Percentiles rank a stretch among this genome's conserved stretches.
These are phyloP conservation scores for Colossoma macropomum DNA, from an alignment of 2,113 vertebrate species.

Conservation along the genomic window DNA sequence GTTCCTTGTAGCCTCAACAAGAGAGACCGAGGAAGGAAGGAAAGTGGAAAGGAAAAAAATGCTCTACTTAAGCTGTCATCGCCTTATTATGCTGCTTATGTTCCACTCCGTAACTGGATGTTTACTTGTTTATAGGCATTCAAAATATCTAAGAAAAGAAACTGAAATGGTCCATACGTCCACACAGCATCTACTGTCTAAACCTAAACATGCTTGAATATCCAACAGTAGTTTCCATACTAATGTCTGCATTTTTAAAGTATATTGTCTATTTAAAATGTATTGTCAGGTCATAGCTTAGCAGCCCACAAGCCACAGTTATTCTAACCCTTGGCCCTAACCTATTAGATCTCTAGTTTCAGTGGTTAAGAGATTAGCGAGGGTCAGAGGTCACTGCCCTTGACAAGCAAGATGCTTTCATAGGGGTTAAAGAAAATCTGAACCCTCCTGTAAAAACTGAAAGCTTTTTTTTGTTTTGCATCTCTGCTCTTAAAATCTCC, in stretches of 20 bases:
- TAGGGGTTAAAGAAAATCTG: slow-evolving; percentile 4
- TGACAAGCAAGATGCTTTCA: not conserved
- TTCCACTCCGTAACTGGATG: not conserved
- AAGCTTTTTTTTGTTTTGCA: not conserved
- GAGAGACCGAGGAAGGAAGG: slow-evolving; percentile 42
- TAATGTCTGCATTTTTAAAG: not conserved
- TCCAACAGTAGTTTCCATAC: not conserved
- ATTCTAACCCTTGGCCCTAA: slow-evolving; percentile 35
- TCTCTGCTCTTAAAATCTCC: not conserved
- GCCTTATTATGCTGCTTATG: slow-evolving; percentile 59
- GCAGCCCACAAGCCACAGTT: slow-evolving; percentile 22
- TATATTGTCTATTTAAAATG: too few species aligned
- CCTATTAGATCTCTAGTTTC: slow-evolving; percentile 26
- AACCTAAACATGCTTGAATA: not conserved
- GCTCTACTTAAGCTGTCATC: slow-evolving; percentile 38
- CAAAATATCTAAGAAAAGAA: not conserved
- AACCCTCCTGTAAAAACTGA: not conserved
- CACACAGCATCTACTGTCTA: not conserved
- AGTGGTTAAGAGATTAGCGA: slow-evolving; percentile 40
- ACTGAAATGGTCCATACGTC: not conserved
- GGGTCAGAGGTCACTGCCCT: slow-evolving; percentile 20
- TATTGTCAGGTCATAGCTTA: not conserved
- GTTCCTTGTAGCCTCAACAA: slow-evolving; percentile 43
- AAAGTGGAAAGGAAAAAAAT: slow-evolving; percentile 18
- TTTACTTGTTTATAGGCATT: not conserved